These are phyloP conservation scores for Aspidiotus rigidus DNA, from an alignment of 2,888 invertebrate genomes.

Conservation along the genomic window DNA sequence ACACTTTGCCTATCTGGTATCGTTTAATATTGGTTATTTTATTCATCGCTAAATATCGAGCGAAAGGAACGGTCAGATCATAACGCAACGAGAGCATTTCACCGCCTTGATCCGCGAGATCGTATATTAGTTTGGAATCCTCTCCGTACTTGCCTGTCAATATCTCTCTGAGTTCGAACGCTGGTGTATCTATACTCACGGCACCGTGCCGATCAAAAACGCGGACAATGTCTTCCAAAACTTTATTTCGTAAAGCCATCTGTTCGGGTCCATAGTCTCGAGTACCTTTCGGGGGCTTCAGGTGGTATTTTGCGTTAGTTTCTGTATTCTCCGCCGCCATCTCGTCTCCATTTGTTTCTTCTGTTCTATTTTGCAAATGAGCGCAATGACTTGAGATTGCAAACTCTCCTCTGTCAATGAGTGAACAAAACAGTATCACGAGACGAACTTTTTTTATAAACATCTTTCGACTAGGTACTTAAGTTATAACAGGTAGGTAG, in stretches of 20 bases:
- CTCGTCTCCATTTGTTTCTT: constrained; percentile 69
- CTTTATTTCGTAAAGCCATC: constrained; percentile 81
- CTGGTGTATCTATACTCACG: constrained; percentile 95
- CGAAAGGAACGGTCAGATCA: constrained; percentile 96
- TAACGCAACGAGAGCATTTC: constrained; percentile 92
- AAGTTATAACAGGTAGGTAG: too few relatives aligned
- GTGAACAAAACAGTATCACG: too few relatives aligned
- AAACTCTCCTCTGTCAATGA: too few relatives aligned
- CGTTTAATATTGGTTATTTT: constrained; percentile 88
- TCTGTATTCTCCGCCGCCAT: constrained; percentile 47
- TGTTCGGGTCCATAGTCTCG: constrained; percentile 89
- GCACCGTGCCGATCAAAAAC: constrained; percentile 96
- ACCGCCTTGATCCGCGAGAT: constrained; percentile 96
- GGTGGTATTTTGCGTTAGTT: constrained; percentile 64
- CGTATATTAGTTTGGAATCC: constrained; percentile 97
- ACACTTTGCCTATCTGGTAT: constrained; percentile 98
- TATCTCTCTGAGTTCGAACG: constrained; percentile 96
- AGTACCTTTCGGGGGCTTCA: constrained; percentile 89
- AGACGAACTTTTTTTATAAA: too few relatives aligned
- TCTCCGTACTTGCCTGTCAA: constrained; percentile 99
- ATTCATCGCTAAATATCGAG: constrained; percentile 94
- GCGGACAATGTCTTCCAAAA: constrained; percentile 72
- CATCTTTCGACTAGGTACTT: too few relatives aligned
- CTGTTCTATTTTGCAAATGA: constrained; percentile 32
- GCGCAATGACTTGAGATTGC: too few relatives aligned